Percentiles rank a stretch among this genome's conserved stretches.
Conservation (phyloP, 2,888 invertebrate genomes). For the Tigriopus californicus region DNA sequence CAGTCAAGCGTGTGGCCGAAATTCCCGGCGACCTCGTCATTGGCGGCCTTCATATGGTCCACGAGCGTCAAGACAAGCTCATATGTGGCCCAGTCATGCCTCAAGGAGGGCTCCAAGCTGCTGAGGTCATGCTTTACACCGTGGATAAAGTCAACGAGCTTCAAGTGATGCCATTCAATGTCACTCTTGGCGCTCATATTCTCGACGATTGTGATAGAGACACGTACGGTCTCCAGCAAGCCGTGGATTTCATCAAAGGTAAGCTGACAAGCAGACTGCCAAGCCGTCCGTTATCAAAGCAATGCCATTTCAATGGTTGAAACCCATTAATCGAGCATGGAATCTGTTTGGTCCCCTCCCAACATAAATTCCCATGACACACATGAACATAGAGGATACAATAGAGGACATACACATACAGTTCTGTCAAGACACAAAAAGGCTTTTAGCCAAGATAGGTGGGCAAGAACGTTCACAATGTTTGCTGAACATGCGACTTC, state of each 20-base stretch:
- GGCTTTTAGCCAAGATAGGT: too few species aligned
- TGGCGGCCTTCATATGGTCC: slow-evolving; percentile 88
- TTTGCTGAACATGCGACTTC: too few species aligned
- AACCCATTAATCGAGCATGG: background rate
- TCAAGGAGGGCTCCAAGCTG: slow-evolving; percentile 50
- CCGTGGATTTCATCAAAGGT: slow-evolving; percentile 93
- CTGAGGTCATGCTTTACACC: slow-evolving; percentile 81
- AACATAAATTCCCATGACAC: too few species aligned
- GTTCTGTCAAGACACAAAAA: too few species aligned
- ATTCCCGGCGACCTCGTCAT: slow-evolving; percentile 71
- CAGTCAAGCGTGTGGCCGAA: slow-evolving; percentile 63
- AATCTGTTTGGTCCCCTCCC: too few species aligned
- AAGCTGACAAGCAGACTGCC: slow-evolving; percentile 18
- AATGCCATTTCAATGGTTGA: background rate
- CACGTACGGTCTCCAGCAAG: slow-evolving; percentile 85
- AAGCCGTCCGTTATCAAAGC: background rate
- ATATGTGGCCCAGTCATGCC: slow-evolving; percentile 87
- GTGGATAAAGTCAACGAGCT: slow-evolving; percentile 52
- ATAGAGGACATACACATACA: background rate
- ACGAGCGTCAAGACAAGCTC: slow-evolving; percentile 66
- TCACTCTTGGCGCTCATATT: slow-evolving; percentile 65
- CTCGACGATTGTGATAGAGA: slow-evolving; percentile 90
- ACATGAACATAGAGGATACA: background rate
- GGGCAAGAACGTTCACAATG: too few species aligned
- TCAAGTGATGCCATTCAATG: slow-evolving; percentile 46